Evolutionary conservation across 2,888 invertebrate species (phyloP).

Genomic region (Ectemnius cavifrons): DNA sequence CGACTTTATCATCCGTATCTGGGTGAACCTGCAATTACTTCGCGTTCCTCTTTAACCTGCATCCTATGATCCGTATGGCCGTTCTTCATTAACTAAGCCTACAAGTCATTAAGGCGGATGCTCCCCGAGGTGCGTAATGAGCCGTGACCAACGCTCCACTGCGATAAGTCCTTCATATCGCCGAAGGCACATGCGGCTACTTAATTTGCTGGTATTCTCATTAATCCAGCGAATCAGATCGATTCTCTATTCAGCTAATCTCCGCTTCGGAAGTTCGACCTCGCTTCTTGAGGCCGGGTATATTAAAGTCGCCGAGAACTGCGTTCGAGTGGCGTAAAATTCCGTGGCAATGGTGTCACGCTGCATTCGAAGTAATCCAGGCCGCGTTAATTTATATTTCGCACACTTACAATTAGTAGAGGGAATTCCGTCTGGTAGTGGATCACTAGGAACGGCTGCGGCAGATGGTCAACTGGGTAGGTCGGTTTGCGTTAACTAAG

Average conservation of each 20-base stretch:
- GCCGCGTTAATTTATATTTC: slow-evolving; percentile 1
- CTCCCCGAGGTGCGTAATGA: slow-evolving; percentile 7
- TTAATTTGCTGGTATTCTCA: no score
- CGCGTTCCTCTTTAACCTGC: slow-evolving; percentile 25
- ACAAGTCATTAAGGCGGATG: slow-evolving; percentile 12
- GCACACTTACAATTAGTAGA: not conserved
- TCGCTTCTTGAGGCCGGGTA: not conserved
- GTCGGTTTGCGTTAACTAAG: slow-evolving; percentile 24
- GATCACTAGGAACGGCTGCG: not conserved
- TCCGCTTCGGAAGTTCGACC: no score
- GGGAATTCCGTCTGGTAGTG: not conserved
- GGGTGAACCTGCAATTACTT: slow-evolving; percentile 35
- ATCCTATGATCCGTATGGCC: slow-evolving; percentile 10
- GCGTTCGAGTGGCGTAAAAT: not conserved
- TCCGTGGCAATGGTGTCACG: not conserved
- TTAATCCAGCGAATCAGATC: no score
- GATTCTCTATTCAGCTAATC: no score
- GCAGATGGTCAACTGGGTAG: not conserved
- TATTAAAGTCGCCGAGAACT: not conserved
- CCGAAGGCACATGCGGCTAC: no score
- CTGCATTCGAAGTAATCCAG: not conserved
- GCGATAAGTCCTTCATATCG: no score
- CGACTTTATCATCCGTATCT: slow-evolving; percentile 25
- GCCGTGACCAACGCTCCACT: not conserved
- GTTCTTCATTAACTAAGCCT: slow-evolving; percentile 2